Percentiles rank a stretch among this genome's conserved stretches.
Conservation (phyloP, 2,797 vertebrate species). For the Cryptoprocta ferox region DNA sequence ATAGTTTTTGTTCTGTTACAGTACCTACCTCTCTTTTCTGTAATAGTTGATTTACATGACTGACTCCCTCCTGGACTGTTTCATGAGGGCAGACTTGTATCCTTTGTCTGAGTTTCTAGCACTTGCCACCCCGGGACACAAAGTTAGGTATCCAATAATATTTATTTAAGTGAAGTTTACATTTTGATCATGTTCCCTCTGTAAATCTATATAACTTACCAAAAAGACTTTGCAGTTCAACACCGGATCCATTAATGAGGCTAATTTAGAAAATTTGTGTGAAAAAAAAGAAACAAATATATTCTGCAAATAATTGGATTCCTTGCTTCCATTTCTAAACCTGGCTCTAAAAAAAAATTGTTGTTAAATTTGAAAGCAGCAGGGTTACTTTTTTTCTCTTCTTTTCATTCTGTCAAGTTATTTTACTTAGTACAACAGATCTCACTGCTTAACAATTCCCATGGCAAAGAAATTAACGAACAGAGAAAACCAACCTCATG, state of each 20-base stretch:
- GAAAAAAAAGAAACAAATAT: not conserved
- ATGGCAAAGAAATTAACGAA: slow-evolving; percentile 24
- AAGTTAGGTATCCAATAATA: not conserved
- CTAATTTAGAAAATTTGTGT: slow-evolving; percentile 8
- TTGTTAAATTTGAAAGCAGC: slow-evolving; percentile 41
- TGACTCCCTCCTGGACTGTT: not conserved
- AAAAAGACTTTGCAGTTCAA: not conserved
- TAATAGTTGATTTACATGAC: not conserved
- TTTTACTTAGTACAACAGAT: slow-evolving; percentile 26
- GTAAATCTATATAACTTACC: not conserved
- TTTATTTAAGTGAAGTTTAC: slow-evolving; percentile 11
- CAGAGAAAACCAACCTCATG: not conserved
- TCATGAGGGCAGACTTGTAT: not conserved
- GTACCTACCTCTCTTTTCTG: not conserved
- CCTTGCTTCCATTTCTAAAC: slow-evolving; percentile 16
- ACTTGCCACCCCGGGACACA: not conserved
- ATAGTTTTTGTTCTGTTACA: not conserved
- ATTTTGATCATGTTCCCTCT: not conserved
- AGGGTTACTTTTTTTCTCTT: not conserved
- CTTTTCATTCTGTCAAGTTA: slow-evolving; percentile 10
- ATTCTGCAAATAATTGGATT: not conserved
- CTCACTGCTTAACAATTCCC: slow-evolving; percentile 1
- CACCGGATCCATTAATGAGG: not conserved
- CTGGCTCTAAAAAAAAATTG: not conserved
- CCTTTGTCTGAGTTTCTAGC: not conserved